These are phyloP conservation scores for Capreolus pygargus DNA, from an alignment of 2,113 vertebrate species.

Conservation along the genomic window DNA sequence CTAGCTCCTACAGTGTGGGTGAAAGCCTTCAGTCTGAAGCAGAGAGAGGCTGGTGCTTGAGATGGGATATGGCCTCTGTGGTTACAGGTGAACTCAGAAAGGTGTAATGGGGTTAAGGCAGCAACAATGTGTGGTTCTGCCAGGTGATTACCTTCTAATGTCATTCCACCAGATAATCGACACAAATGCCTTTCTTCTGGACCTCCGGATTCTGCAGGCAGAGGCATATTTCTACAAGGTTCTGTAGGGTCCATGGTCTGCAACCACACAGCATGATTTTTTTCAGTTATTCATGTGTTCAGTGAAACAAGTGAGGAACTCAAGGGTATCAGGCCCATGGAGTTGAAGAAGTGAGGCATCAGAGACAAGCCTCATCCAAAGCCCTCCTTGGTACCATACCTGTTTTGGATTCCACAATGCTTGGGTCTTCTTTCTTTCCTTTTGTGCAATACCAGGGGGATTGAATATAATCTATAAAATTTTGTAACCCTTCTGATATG, in stretches of 20 bases:
- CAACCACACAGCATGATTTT: not conserved
- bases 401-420: not conserved
- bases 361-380: not conserved
- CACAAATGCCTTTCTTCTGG: conserved; percentile 92
- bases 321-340: not conserved
- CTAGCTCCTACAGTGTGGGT: not conserved
- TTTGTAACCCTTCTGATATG: not conserved
- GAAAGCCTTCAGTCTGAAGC: not conserved
- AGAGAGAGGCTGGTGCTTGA: not conserved
- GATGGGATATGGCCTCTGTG: not conserved
- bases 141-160: conserved; percentile 87
- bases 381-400: not conserved
- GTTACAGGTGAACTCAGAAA: not conserved
- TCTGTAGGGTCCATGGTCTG: conserved; percentile 89
- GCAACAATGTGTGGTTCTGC: not conserved
- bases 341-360: not conserved
- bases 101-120: not conserved
- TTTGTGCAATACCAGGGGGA: not conserved
- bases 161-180: conserved; percentile 87
- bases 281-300: not conserved
- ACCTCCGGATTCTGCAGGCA: conserved; percentile 85
- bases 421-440: not conserved
- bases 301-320: not conserved
- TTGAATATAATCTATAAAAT: not conserved
- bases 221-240: conserved; percentile 88